phyloP scores from a whole-genome alignment of 2,888 invertebrate species.

The Drosophila antonietae region DNA sequence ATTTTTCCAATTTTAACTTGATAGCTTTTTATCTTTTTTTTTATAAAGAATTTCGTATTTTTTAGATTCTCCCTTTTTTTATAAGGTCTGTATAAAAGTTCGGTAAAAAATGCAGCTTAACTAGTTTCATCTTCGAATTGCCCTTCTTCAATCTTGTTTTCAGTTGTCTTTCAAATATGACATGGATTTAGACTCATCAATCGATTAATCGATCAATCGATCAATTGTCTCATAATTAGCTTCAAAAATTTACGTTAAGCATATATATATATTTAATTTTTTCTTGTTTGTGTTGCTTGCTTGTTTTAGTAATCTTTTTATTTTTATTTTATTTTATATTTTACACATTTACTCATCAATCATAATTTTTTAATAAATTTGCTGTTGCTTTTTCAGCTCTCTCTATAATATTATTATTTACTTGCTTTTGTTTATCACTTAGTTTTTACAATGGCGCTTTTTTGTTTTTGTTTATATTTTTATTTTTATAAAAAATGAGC shows the following conservation, averaged over 20 bases:
- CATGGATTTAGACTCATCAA: slow-evolving; percentile 20
- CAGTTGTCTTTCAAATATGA: slow-evolving; percentile 47
- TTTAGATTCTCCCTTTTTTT: slow-evolving; percentile 19
- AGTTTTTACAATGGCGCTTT: slow-evolving; percentile 84
- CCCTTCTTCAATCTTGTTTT: slow-evolving; percentile 57
- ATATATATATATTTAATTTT: slow-evolving; percentile 1
- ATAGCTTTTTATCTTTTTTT: slow-evolving; percentile 35
- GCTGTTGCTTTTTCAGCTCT: slow-evolving; percentile 34
- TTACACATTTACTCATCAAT: slow-evolving; percentile 56
- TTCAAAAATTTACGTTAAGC: slow-evolving; percentile 44
- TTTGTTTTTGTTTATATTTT: slow-evolving; percentile 36
- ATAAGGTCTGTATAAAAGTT: slow-evolving; percentile 79
- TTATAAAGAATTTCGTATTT: slow-evolving; percentile 41
- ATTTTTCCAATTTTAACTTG: slow-evolving; percentile 52
- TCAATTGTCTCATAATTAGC: slow-evolving; percentile 55
- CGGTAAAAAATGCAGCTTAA: slow-evolving; percentile 83
- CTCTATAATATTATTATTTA: slow-evolving; percentile 66
- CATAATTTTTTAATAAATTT: slow-evolving; percentile 18
- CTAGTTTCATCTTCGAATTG: slow-evolving; percentile 68
- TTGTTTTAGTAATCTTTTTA: slow-evolving; percentile 6
- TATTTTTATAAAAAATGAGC: slow-evolving; percentile 62
- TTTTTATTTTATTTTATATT: slow-evolving; percentile 29
- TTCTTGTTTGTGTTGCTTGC: slow-evolving; percentile 34
- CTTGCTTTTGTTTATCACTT: slow-evolving; percentile 81
- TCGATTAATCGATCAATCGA: slow-evolving; percentile 20